A percentile compares a stretch with the other conserved stretches of the same genome.
These are phyloP conservation scores for Mesoclemmys tuberculata DNA, from an alignment of 2,113 vertebrate species.

Conservation along the genomic window DNA sequence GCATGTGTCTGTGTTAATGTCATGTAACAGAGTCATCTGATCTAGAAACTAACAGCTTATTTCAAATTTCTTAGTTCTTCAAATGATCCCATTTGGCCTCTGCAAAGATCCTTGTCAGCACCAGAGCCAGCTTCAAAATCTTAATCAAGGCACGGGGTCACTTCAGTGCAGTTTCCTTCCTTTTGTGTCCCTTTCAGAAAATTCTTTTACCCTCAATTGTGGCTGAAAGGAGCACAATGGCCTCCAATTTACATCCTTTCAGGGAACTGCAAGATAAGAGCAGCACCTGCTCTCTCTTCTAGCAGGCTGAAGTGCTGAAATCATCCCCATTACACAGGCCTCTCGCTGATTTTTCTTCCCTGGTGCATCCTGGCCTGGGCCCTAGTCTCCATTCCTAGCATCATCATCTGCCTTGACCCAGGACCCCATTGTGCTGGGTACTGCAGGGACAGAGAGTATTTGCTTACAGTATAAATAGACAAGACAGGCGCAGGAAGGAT, in stretches of 20 bases:
- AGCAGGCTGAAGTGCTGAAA: background rate
- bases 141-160: background rate
- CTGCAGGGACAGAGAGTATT: background rate
- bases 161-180: background rate
- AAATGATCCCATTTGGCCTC: accelerated
- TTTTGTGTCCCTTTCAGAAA: background rate
- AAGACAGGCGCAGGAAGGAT: background rate
- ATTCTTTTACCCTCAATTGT: background rate
- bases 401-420: background rate
- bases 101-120: background rate
- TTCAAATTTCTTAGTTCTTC: too few relatives aligned
- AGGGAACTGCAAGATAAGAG: background rate
- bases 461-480: too few relatives aligned
- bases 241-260: background rate
- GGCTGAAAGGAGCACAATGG: background rate
- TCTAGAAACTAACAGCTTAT: background rate
- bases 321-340: background rate
- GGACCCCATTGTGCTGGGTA: too few relatives aligned
- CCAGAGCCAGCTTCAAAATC: background rate
- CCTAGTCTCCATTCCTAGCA: background rate
- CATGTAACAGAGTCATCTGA: background rate
- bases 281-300: background rate
- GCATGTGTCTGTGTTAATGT: background rate
- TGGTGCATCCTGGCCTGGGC: background rate
- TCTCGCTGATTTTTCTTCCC: background rate